phyloP scores from a whole-genome alignment of 2,888 invertebrate genomes.

The Chymomyza fuscimana region DNA sequence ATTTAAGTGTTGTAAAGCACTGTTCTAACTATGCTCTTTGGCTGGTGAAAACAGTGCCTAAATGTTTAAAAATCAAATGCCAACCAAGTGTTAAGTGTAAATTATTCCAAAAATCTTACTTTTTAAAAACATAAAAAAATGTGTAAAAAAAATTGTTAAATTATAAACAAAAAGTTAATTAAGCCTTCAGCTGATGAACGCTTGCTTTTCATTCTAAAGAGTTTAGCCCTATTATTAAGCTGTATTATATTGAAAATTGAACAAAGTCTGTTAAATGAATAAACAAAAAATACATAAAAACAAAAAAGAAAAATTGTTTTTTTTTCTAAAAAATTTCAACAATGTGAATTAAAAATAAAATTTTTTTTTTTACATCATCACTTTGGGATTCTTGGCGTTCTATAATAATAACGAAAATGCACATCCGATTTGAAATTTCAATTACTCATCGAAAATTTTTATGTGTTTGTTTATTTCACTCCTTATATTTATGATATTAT shows the following conservation, averaged over 20 bases:
- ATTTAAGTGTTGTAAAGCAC: conserved; percentile 10
- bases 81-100: conserved; percentile 37
- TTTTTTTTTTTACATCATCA: conserved; percentile 52
- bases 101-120: conserved; percentile 50
- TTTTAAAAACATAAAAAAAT: not conserved
- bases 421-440: conserved; percentile 31
- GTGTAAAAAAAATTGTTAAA: conserved; percentile 6
- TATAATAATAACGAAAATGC: conserved; percentile 16
- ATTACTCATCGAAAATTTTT: conserved; percentile 68
- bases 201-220: not conserved
- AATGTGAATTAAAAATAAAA: conserved; percentile 51
- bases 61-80: conserved; percentile 7
- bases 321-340: conserved; percentile 30
- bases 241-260: not conserved
- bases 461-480: conserved; percentile 67
- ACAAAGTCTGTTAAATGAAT: conserved; percentile 12
- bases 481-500: conserved; percentile 27
- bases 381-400: conserved; percentile 26
- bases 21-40: not conserved
- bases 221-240: conserved; percentile 3
- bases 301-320: not conserved
- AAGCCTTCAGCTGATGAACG: not conserved
- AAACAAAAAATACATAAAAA: conserved; percentile 17
- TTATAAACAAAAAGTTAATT: conserved; percentile 13
- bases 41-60: not conserved